These are phyloP conservation scores for Epirrhoe alternata DNA, from an alignment of 2,888 invertebrate genomes.

Conservation along the genomic window DNA sequence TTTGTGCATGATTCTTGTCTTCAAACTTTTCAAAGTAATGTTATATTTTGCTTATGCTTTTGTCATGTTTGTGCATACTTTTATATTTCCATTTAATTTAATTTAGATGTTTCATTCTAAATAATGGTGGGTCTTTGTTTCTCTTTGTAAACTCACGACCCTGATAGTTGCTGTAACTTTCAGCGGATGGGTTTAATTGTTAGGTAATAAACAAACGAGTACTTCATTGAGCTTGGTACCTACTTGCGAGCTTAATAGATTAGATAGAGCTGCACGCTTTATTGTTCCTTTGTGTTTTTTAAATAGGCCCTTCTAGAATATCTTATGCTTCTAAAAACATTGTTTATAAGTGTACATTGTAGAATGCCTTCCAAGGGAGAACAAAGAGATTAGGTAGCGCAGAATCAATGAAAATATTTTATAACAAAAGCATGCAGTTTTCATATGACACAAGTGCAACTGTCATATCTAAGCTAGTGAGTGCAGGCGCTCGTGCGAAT, in stretches of 20 bases:
- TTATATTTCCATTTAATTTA: not conserved
- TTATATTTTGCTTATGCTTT: not conserved
- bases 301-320: not conserved
- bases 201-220: constrained; percentile 8
- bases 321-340: not conserved
- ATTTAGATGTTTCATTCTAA: not conserved
- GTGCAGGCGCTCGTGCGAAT: constrained; percentile 69
- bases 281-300: not conserved
- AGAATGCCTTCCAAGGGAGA: not conserved
- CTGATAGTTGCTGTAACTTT: constrained; percentile 12
- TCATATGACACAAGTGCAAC: constrained; percentile 61
- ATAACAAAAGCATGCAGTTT: constrained; percentile 25
- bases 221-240: not conserved
- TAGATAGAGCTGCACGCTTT: not conserved
- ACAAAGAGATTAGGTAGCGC: not conserved
- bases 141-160: not conserved
- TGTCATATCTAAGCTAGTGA: constrained; percentile 72
- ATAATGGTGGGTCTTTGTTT: not conserved
- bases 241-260: not conserved
- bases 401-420: constrained; percentile 23
- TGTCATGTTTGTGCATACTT: not conserved
- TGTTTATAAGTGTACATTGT: not conserved
- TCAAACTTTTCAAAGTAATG: not conserved
- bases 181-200: constrained; percentile 19
- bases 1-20: not conserved